Evolutionary conservation across 2,888 invertebrate genomes (phyloP).

Genomic region (Trichopoda pennipes): DNA sequence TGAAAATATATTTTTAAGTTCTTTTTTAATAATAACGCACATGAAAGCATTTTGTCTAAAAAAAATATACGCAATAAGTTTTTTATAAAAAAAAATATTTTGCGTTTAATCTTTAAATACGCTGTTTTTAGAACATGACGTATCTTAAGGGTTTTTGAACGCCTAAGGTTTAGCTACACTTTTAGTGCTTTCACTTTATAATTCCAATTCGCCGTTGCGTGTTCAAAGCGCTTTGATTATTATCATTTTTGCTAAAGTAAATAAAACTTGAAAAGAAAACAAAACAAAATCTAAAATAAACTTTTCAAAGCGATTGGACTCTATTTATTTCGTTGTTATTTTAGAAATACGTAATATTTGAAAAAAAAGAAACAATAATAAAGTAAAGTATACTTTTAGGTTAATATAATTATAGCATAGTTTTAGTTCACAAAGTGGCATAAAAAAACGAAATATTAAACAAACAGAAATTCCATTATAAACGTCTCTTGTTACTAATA

Average conservation of each 20-base stretch:
- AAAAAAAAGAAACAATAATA: background rate
- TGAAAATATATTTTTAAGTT: background rate
- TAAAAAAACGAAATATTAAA: no score
- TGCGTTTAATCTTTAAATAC: background rate
- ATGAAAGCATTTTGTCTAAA: no score
- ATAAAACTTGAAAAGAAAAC: background rate
- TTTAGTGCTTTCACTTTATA: background rate
- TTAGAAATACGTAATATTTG: background rate
- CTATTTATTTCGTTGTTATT: slow-evolving; percentile 2
- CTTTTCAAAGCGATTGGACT: background rate
- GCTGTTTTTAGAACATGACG: slow-evolving; percentile 20
- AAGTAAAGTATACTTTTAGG: slow-evolving; percentile 43
- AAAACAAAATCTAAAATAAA: slow-evolving; percentile 2
- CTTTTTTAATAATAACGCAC: background rate
- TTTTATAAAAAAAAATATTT: no score
- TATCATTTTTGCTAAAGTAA: background rate
- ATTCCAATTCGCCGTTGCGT: slow-evolving; percentile 54
- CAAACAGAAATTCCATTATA: no score
- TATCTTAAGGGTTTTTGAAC: slow-evolving; percentile 41
- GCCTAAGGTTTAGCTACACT: background rate
- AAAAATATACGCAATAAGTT: no score
- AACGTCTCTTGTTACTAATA: background rate
- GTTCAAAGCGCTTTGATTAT: slow-evolving; percentile 38
- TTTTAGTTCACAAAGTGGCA: background rate
- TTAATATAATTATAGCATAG: slow-evolving; percentile 22